Percentiles rank a stretch among this genome's conserved stretches.
phyloP scores from a whole-genome alignment of 35 echinoderm and acorn worm genomes.

The Acanthaster planci region DNA sequence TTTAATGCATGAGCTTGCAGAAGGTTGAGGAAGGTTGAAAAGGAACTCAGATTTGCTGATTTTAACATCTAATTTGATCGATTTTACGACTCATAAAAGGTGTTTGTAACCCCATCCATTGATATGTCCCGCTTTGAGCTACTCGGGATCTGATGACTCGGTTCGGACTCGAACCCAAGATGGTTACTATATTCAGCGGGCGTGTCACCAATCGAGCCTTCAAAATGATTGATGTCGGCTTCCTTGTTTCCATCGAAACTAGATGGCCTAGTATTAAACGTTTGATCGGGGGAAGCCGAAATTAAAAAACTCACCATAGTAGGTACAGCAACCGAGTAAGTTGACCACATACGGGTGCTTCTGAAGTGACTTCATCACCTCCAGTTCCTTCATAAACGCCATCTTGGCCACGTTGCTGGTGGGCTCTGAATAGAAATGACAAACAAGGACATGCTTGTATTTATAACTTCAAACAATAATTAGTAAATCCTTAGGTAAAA shows the following conservation, averaged over 20 bases:
- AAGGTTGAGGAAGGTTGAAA: not conserved
- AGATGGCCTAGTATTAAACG: too few relatives aligned
- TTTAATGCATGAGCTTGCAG: not conserved
- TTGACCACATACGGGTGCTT: slow-evolving; percentile 74
- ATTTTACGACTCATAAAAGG: not conserved
- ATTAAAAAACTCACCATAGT: slow-evolving; percentile 69
- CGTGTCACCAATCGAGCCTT: too few relatives aligned
- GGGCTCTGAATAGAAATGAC: not conserved
- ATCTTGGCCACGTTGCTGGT: slow-evolving; percentile 25
- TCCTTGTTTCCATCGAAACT: too few relatives aligned
- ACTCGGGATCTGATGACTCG: too few relatives aligned
- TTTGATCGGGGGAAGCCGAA: too few relatives aligned
- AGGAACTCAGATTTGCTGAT: not conserved
- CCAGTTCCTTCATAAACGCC: slow-evolving; percentile 74
- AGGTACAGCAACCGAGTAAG: slow-evolving; percentile 81
- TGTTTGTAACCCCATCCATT: too few relatives aligned
- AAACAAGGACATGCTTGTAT: not conserved
- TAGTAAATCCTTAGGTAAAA: not conserved
- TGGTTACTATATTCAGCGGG: too few relatives aligned
- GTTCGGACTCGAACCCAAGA: too few relatives aligned
- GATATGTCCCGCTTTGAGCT: too few relatives aligned
- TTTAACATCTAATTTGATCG: not conserved
- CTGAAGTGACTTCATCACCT: slow-evolving; percentile 79
- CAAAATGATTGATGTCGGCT: too few relatives aligned
- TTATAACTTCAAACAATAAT: not conserved